A percentile compares a stretch with the other conserved stretches of the same genome.
phyloP scores from a whole-genome alignment of 2,113 vertebrate species.

The Theristicus caerulescens region DNA sequence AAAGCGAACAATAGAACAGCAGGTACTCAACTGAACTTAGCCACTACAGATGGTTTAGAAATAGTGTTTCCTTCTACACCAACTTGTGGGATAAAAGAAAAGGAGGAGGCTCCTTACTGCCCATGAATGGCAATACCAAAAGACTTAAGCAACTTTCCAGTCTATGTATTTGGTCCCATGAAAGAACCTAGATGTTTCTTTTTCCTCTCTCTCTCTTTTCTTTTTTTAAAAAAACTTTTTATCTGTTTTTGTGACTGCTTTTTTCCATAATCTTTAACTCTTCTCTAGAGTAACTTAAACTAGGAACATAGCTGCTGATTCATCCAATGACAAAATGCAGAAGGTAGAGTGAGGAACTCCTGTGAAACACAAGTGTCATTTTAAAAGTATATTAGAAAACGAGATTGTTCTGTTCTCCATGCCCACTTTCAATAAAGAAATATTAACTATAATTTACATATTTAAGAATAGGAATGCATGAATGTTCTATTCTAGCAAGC shows the following conservation, averaged over 20 bases:
- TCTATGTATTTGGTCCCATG: slow-evolving; percentile 70
- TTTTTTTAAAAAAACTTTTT: slow-evolving; percentile 57
- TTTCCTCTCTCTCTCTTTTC: slow-evolving; percentile 54
- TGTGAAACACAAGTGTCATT: background rate
- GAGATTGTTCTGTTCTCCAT: background rate
- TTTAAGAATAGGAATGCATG: background rate
- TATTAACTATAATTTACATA: background rate
- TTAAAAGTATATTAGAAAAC: slow-evolving; percentile 35
- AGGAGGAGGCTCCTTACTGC: slow-evolving; percentile 76
- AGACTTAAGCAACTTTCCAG: slow-evolving; percentile 77
- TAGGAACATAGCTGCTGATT: slow-evolving; percentile 48
- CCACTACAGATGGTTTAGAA: slow-evolving; percentile 85
- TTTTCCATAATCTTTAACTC: slow-evolving; percentile 63
- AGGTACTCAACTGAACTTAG: slow-evolving; percentile 79
- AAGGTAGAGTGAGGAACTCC: slow-evolving; percentile 53
- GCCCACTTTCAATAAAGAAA: background rate
- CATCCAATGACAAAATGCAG: slow-evolving; percentile 41
- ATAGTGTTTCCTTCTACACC: slow-evolving; percentile 81
- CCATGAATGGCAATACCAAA: slow-evolving; percentile 77
- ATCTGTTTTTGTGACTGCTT: slow-evolving; percentile 67
- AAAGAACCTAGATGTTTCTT: slow-evolving; percentile 74
- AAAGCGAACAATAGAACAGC: slow-evolving; percentile 81
- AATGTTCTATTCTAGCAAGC: background rate
- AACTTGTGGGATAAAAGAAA: slow-evolving; percentile 79
- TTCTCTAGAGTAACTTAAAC: slow-evolving; percentile 65